Conservation (phyloP, 2,113 vertebrate species). For the Polyodon spathula region DNA sequence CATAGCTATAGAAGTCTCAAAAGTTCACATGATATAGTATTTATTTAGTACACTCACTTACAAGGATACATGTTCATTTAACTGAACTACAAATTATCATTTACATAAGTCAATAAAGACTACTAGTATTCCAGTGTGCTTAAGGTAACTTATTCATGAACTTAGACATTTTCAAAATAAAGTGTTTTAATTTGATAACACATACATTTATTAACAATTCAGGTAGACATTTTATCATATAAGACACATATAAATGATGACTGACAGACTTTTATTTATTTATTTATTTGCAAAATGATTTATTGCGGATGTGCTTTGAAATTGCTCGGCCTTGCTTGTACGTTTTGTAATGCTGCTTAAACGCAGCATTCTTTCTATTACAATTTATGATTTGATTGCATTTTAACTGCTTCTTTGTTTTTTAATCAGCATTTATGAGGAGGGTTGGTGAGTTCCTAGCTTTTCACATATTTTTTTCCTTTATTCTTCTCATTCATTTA, state of each 20-base stretch:
- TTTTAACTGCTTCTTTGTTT: slow-evolving; percentile 56
- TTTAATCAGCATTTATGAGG: slow-evolving; percentile 84
- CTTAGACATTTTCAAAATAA: no score
- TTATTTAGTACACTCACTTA: no score
- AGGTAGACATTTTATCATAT: not conserved
- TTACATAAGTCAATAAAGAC: no score
- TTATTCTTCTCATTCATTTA: slow-evolving; percentile 32
- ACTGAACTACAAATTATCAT: no score
- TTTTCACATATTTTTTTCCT: slow-evolving; percentile 20
- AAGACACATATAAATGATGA: not conserved
- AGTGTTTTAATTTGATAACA: no score
- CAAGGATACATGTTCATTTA: no score
- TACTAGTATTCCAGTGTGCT: no score
- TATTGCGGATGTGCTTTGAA: not conserved
- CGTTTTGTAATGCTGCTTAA: slow-evolving; percentile 48
- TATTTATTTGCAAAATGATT: not conserved
- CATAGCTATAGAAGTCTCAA: no score
- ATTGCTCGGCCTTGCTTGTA: slow-evolving; percentile 4
- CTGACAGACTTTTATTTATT: not conserved
- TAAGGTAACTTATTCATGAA: no score
- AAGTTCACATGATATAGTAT: no score
- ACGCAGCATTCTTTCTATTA: slow-evolving; percentile 56
- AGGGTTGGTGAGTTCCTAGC: slow-evolving; percentile 88
- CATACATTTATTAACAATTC: no score
- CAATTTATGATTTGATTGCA: slow-evolving; percentile 48